phyloP scores from a whole-genome alignment of 2,797 vertebrate genomes.

The Myiotriccus ornatus region DNA sequence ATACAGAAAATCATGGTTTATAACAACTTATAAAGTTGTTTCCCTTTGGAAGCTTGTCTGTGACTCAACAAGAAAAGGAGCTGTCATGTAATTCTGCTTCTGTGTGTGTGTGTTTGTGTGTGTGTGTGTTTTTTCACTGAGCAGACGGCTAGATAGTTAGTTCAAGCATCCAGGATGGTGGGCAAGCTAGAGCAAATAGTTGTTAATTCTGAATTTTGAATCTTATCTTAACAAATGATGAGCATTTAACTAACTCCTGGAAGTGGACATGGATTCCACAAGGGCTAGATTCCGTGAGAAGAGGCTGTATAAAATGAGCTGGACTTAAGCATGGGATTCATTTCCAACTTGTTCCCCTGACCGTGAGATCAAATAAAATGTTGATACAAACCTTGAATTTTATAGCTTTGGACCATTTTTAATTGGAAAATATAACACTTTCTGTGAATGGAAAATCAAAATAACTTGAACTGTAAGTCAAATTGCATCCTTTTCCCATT shows the following conservation, averaged over 20 bases:
- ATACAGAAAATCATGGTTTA: not conserved
- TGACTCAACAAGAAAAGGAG: not conserved
- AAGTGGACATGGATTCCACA: not conserved
- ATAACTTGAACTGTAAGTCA: not conserved
- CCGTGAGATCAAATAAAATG: not conserved
- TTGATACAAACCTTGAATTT: not conserved
- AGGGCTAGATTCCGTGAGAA: accelerated
- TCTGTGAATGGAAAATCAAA: not conserved
- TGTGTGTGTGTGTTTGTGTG: not conserved
- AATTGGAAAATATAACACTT: not conserved
- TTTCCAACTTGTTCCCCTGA: not conserved
- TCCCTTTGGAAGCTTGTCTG: not conserved
- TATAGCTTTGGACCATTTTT: constrained; percentile 2
- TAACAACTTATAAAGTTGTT: not conserved
- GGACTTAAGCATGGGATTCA: not conserved
- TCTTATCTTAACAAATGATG: not conserved
- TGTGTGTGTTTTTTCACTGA: too few relatives aligned
- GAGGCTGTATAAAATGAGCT: not conserved
- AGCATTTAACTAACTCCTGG: not conserved
- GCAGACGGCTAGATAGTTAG: not conserved
- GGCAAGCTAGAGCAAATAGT: not conserved
- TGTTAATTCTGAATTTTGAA: not conserved
- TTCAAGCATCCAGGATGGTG: not conserved
- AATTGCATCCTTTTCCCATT: not conserved
- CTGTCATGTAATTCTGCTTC: not conserved